Percentiles rank a stretch among this genome's conserved stretches.
These are phyloP conservation scores for Chesias legatella DNA, from an alignment of 2,888 invertebrate species.

Conservation along the genomic window DNA sequence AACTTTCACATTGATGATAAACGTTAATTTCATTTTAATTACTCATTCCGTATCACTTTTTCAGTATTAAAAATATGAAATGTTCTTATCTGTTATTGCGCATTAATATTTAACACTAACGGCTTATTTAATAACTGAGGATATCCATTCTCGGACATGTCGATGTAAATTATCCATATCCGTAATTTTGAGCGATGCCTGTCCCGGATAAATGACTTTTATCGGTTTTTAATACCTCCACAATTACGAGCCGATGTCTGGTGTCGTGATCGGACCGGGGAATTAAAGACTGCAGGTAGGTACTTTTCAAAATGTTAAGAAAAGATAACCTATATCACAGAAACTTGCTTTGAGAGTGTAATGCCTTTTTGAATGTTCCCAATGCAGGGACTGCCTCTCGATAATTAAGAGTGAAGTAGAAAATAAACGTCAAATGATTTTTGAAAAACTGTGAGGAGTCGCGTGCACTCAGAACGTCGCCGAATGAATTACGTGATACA, in stretches of 20 bases:
- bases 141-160: constrained; percentile 29
- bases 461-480: too few relatives aligned
- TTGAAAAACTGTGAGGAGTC: too few relatives aligned
- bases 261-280: constrained; percentile 11
- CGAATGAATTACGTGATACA: too few relatives aligned
- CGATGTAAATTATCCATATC: constrained; percentile 51
- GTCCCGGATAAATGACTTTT: constrained; percentile 51
- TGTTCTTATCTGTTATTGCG: constrained; percentile 10
- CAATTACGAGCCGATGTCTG: constrained; percentile 42
- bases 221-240: constrained; percentile 54
- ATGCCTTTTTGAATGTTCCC: too few relatives aligned
- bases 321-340: constrained; percentile 4
- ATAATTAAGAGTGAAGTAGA: too few relatives aligned
- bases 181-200: constrained; percentile 51
- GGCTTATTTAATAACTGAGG: constrained; percentile 17
- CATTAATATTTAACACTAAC: constrained; percentile 15
- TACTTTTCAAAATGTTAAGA: too few relatives aligned
- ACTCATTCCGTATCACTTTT: not conserved
- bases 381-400: too few relatives aligned
- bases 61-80: constrained; percentile 1
- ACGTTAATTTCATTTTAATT: too few relatives aligned
- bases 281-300: constrained; percentile 1
- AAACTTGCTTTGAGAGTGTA: too few relatives aligned
- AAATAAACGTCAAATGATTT: too few relatives aligned
- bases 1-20: too few relatives aligned